Base-by-base conservation (phyloP, 2,888 invertebrate species). In the Odontothrips loti region DNA sequence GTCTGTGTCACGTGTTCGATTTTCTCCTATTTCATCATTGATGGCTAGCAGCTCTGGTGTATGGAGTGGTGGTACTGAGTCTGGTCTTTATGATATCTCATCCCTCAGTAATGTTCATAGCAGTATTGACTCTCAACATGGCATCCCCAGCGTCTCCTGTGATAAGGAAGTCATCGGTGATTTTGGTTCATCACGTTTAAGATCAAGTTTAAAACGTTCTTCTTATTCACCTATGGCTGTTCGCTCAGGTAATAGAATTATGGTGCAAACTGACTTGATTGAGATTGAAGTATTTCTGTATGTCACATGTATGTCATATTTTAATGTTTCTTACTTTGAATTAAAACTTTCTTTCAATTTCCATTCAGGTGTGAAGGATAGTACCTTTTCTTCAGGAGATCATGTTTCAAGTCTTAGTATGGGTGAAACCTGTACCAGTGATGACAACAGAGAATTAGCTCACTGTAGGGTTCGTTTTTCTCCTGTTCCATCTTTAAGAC, bases 141-240 rank as follows among this genome's bases (percentile, higher is more conserved):
- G 68, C 68, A 75, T 23, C 27, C 68, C 23, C 0, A 17, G 1
- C 8, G 0, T 15, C 1, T 75, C 68, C 9, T 27, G 23, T 75
- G 68, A 75, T 4, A 75, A 75, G 23, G 68, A 75, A 27, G 8
- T 27, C 4, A 27, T 75, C 12, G 12, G 68, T 10, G 68, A 75
- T 23, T 27, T 75, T 23, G 27, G 23, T 10, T 75, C 68, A 27
- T 75, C 68, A 10, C 27, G 94, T 85, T 86, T 95, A 51, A 89
- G 96, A 11, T 95, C 95, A 0, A 95, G 95, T 85, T 87, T 96
- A 81, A 94, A 95, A 86, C 92, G 94, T 86, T 93, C 93, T 85
- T 89, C 91, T 86, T 90, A 89, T 84, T 86, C 89, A 79, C 81
- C 84, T 11, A 75, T 75, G 68, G 23, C 68, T 12, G 27, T 27